Base-by-base conservation (phyloP, 30 jellyfish, hydroid and myxozoan species). In the Rhopilema esculentum region DNA sequence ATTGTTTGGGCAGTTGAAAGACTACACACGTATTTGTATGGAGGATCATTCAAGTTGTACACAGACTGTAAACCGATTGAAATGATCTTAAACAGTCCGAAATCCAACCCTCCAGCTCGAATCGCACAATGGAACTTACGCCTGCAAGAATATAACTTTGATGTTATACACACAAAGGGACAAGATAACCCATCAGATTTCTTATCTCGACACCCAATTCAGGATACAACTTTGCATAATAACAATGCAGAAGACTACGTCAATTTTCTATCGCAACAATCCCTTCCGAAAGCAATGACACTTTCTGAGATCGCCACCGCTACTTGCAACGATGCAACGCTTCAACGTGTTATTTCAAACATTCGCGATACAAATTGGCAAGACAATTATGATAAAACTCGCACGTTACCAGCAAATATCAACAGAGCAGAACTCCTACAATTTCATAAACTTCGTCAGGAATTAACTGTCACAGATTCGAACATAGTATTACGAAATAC, bases 1-100 rank as follows among this genome's bases (percentile, higher is more conserved):
- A 72, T 63, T 16, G 27, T 77, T 30, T 86, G 95, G 91, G 70
- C 83, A 50, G 48, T 69, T 49, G 66, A 86, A 72, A 74, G 77
- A 57, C 80, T 88, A 24, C 89, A 86, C 62, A 63, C 78, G 75
- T 77, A 77, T 67, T 31, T 79, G 30, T 88, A 50, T 78, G 96
- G 63, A 27, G 72, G 72, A n/a, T 19, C 27, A 63, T 63, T 63
- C 72, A 63, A 63, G 72, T 24, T 63, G 27, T 63, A 24, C 72
- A 63, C 72, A 24, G 72, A 63, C 29, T 63, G 72, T 24, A 63
- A 63, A 24, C 73, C 30, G 73, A 63, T 63, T 24, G 73, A 63
- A 63, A 63, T 24, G 73, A 24, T 69, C 79, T 24, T 24, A 28
- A 69, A 69, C 52, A 69, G 23, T 69, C 79, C 79, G 22, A 69